Conservation (phyloP, 2,888 invertebrate species). For the Plagiodera versicolora region DNA sequence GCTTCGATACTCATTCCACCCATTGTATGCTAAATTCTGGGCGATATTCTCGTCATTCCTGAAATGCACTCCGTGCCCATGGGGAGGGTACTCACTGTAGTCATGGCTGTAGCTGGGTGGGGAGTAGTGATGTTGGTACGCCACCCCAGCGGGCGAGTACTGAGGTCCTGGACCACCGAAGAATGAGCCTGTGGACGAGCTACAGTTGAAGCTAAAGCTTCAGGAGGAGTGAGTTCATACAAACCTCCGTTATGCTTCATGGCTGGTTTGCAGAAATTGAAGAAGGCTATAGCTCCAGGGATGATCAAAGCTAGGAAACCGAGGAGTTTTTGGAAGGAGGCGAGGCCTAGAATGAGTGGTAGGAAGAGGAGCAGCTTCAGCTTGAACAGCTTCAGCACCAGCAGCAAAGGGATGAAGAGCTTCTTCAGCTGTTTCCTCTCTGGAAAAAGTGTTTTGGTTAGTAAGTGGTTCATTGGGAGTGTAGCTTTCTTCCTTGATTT, state of each 20-base stretch:
- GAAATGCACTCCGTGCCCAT: constrained; percentile 62
- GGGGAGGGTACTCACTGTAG: constrained; percentile 38
- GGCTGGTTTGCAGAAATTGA: constrained; percentile 79
- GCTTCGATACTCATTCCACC: constrained; percentile 66
- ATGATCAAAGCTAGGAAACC: constrained; percentile 78
- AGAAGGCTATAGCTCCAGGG: constrained; percentile 82
- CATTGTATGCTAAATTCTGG: constrained; percentile 75
- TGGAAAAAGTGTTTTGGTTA: constrained; percentile 57
- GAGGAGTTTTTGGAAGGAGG: constrained; percentile 82
- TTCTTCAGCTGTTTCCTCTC: constrained; percentile 81
- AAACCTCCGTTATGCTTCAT: constrained; percentile 43
- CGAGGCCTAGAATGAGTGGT: constrained; percentile 80
- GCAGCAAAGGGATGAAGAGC: constrained; percentile 77
- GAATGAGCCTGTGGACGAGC: constrained; percentile 26
- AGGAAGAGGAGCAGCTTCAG: constrained; percentile 78
- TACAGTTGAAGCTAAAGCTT: not conserved
- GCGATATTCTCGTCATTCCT: constrained; percentile 61
- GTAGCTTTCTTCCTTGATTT: no score
- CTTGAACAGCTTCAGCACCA: constrained; percentile 83
- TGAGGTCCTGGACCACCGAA: constrained; percentile 59
- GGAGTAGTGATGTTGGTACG: constrained; percentile 59
- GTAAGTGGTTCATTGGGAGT: no score
- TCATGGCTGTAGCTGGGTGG: constrained; percentile 56
- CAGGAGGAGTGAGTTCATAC: not conserved
- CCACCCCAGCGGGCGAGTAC: constrained; percentile 75